phyloP scores from a whole-genome alignment of 2,113 vertebrate species.

The Nipponia nippon region DNA sequence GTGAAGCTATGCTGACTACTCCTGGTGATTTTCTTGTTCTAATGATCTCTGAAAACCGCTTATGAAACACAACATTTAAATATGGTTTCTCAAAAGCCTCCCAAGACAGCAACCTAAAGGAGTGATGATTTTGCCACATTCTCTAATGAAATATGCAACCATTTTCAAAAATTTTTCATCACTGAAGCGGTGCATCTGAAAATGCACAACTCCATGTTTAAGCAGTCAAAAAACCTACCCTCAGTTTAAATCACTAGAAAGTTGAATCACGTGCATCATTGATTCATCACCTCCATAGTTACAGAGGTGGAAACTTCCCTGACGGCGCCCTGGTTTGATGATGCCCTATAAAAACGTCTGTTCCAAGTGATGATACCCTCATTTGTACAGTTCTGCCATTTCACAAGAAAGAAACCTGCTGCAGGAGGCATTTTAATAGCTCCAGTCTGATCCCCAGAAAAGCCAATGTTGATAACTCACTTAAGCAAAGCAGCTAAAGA shows the following conservation, averaged over 20 bases:
- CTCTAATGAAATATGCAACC: background rate
- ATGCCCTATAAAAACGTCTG: background rate
- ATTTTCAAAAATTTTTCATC: background rate
- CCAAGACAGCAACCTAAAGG: background rate
- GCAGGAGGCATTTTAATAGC: background rate
- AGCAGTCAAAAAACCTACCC: background rate
- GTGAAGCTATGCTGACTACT: background rate
- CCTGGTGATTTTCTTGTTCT: background rate
- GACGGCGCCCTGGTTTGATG: background rate
- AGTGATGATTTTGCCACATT: background rate
- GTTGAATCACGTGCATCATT: background rate
- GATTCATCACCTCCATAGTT: background rate
- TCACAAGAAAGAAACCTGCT: background rate
- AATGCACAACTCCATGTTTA: background rate
- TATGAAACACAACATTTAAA: background rate
- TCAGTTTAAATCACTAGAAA: background rate
- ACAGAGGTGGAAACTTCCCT: background rate
- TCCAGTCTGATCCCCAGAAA: background rate
- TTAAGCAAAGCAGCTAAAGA: constrained; percentile 3
- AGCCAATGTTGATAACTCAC: background rate
- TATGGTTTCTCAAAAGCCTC: background rate
- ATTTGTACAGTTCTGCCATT: background rate
- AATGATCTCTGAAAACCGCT: background rate
- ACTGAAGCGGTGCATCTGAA: background rate
- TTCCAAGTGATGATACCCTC: background rate